Percentiles rank a stretch among this genome's conserved stretches.
These are phyloP conservation scores for Gryllus longicercus DNA, from an alignment of 2,888 invertebrate species.

Conservation along the genomic window DNA sequence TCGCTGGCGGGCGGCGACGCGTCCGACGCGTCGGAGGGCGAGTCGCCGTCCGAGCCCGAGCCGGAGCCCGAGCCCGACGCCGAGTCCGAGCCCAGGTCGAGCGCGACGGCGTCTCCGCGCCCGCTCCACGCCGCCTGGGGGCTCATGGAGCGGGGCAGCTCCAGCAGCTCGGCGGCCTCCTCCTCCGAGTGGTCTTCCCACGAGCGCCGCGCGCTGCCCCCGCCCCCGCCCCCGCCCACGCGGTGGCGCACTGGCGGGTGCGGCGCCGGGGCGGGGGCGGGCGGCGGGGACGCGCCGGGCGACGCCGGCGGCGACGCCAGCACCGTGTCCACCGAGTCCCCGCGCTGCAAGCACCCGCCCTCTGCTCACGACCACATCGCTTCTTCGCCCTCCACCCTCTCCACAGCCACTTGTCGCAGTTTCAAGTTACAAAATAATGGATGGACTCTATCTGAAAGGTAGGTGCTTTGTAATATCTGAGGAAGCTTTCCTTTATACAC, in stretches of 20 bases:
- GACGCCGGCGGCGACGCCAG: constrained; percentile 54
- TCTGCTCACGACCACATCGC: neutral
- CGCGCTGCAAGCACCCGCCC: constrained; percentile 52
- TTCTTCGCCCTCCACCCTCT: neutral
- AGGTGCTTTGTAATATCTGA: too few species aligned
- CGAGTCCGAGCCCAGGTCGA: neutral
- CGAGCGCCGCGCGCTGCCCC: neutral
- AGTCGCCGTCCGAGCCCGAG: neutral
- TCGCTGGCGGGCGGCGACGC: neutral
- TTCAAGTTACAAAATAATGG: neutral
- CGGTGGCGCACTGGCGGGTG: too few species aligned
- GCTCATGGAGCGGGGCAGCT: neutral
- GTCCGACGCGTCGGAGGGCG: neutral
- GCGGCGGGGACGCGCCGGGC: neutral
- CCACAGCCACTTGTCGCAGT: neutral
- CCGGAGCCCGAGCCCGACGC: neutral
- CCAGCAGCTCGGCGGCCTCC: neutral
- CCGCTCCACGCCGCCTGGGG: neutral
- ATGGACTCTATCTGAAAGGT: constrained; percentile 37
- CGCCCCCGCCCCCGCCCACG: neutral
- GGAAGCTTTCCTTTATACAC: too few species aligned
- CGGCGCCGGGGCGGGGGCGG: too few species aligned
- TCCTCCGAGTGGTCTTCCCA: constrained; percentile 11
- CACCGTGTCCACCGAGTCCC: constrained; percentile 65
- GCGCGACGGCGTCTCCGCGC: neutral